phyloP scores from a whole-genome alignment of 2,797 vertebrate species.

The Eulemur rubriventer region DNA sequence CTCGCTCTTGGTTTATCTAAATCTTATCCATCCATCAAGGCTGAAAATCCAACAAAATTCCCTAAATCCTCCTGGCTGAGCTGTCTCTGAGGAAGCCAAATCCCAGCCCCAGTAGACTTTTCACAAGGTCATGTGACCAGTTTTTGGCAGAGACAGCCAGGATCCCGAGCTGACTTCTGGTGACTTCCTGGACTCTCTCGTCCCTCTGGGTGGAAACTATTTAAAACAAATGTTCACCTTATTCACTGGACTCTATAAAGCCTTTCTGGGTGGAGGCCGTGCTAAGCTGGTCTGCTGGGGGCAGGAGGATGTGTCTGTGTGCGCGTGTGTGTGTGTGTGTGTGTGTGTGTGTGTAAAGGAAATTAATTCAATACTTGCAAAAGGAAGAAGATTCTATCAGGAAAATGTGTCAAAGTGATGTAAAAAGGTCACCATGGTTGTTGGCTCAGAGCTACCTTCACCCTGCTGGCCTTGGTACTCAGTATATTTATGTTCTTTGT shows the following conservation, averaged over 20 bases:
- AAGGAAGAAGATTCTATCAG: background rate
- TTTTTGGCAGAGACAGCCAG: background rate
- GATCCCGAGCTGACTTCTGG: background rate
- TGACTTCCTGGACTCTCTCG: background rate
- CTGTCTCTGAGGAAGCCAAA: background rate
- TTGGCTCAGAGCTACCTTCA: background rate
- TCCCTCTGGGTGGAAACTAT: background rate
- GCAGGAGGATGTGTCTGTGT: background rate
- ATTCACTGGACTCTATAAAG: background rate
- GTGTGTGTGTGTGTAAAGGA: background rate
- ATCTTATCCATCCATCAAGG: background rate
- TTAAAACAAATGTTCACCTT: background rate
- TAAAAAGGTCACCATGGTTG: background rate
- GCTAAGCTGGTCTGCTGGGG: background rate
- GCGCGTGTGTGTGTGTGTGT: background rate
- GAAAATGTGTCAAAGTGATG: background rate
- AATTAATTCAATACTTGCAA: background rate
- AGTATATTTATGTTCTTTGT: background rate
- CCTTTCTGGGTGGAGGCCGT: background rate
- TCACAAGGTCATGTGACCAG: background rate
- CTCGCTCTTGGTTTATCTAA: background rate
- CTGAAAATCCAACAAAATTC: background rate
- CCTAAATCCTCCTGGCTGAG: background rate
- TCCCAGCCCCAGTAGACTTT: background rate
- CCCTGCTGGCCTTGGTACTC: background rate